Evolutionary conservation across 1,140 invertebrate species (phyloP).

Genomic region (Euwallacea similis): DNA sequence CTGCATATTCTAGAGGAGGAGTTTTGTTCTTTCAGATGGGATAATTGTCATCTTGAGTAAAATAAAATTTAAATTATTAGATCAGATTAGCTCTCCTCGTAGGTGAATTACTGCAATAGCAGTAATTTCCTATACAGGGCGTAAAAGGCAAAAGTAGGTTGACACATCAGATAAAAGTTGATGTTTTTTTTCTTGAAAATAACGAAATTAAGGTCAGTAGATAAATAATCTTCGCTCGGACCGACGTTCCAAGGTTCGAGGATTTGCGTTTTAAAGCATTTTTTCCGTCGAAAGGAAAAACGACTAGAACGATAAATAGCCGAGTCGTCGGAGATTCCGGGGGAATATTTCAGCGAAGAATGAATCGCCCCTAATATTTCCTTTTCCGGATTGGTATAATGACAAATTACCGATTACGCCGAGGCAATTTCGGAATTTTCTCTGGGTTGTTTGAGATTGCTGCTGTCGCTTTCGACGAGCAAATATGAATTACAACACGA

Average conservation of each 20-base stretch:
- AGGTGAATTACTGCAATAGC: too few species aligned
- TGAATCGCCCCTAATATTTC: constrained; percentile 11
- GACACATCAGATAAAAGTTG: not conserved
- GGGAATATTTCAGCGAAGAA: constrained; percentile 9
- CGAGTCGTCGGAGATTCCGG: not conserved
- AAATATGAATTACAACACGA: too few species aligned
- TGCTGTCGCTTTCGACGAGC: not conserved
- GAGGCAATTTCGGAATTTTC: constrained; percentile 5
- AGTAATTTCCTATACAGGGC: too few species aligned
- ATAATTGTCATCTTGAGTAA: too few species aligned
- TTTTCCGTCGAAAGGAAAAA: not conserved
- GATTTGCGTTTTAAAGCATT: constrained; percentile 1
- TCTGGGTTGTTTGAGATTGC: constrained; percentile 1
- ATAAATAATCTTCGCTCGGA: not conserved
- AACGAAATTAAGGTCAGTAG: not conserved
- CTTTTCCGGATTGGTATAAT: constrained; percentile 11
- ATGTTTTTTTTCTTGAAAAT: not conserved
- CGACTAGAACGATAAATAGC: not conserved
- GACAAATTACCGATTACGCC: constrained; percentile 16
- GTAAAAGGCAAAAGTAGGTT: not conserved
- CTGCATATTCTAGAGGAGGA: not conserved
- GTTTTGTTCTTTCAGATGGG: too few species aligned
- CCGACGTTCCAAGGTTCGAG: not conserved
- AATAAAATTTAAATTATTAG: too few species aligned
- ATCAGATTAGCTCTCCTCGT: too few species aligned